These are phyloP conservation scores for Ciconia nigra DNA, from an alignment of 2,797 vertebrate species.

Conservation along the genomic window DNA sequence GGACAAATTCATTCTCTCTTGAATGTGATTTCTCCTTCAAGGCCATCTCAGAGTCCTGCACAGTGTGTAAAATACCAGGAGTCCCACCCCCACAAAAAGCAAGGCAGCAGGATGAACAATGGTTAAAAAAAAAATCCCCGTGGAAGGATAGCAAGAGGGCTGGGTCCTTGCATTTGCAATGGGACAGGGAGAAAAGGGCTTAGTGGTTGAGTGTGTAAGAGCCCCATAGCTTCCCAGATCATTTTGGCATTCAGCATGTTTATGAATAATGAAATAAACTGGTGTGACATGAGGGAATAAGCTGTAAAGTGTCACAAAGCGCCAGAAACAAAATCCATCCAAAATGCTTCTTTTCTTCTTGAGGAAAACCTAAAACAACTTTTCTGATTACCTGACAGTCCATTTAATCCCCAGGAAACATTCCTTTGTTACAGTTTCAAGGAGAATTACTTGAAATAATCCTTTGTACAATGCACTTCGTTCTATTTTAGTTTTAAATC, in stretches of 20 bases:
- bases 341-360: constrained; percentile 78
- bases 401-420: constrained; percentile 84
- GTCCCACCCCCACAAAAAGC: background rate
- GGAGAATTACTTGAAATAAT: constrained; percentile 87
- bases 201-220: constrained; percentile 58
- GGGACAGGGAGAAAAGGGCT: constrained; percentile 39
- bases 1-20: background rate
- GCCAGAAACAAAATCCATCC: constrained; percentile 77
- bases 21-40: background rate
- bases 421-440: constrained; percentile 84
- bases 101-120: background rate
- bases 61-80: background rate
- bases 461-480: constrained; percentile 78
- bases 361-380: constrained; percentile 80
- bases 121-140: background rate
- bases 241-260: constrained; percentile 69
- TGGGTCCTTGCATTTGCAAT: background rate
- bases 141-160: background rate
- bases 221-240: constrained; percentile 47
- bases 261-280: constrained; percentile 78
- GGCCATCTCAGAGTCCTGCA: background rate
- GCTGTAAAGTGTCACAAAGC: constrained; percentile 78
- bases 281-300: constrained; percentile 75
- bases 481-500: constrained; percentile 83
- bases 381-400: constrained; percentile 85